Evolutionary conservation across 2,113 vertebrate species (phyloP).

Genomic region (Equus przewalskii): DNA sequence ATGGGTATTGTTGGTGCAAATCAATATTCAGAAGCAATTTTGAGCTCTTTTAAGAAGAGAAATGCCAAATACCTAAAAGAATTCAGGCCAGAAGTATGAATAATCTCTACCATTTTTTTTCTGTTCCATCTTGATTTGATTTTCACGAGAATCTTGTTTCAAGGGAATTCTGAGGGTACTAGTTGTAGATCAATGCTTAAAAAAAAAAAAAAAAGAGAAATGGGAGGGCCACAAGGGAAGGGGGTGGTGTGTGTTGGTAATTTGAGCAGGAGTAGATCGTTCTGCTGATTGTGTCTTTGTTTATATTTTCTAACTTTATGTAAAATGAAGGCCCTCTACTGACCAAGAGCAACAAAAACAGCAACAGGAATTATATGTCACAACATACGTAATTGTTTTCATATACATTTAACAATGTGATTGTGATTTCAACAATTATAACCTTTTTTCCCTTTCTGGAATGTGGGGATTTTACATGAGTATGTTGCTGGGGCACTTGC

Average conservation of each 20-base stretch:
- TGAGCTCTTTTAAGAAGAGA: background rate
- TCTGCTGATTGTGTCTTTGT: background rate
- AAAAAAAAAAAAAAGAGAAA: background rate
- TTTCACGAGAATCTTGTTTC: slow-evolving; percentile 53
- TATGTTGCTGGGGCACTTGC: background rate
- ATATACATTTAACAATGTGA: background rate
- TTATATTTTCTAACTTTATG: background rate
- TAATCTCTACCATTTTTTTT: background rate
- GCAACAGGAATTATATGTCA: background rate
- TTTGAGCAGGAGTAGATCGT: background rate
- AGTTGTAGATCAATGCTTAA: background rate
- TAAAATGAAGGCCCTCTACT: background rate
- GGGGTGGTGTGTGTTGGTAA: background rate
- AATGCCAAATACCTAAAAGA: background rate
- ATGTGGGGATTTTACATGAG: background rate
- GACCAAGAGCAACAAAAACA: background rate
- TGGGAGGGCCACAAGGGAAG: background rate
- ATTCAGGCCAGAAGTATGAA: slow-evolving; percentile 1
- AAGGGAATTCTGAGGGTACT: background rate
- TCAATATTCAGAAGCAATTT: background rate
- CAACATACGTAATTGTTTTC: background rate
- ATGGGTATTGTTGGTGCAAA: background rate
- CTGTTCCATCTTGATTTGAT: slow-evolving; percentile 31
- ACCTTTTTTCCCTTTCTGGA: background rate
- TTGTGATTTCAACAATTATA: background rate